Percentiles rank a stretch among this genome's conserved stretches.
Conservation (phyloP, 1,140 invertebrate species). For the Micrasema longulum region DNA sequence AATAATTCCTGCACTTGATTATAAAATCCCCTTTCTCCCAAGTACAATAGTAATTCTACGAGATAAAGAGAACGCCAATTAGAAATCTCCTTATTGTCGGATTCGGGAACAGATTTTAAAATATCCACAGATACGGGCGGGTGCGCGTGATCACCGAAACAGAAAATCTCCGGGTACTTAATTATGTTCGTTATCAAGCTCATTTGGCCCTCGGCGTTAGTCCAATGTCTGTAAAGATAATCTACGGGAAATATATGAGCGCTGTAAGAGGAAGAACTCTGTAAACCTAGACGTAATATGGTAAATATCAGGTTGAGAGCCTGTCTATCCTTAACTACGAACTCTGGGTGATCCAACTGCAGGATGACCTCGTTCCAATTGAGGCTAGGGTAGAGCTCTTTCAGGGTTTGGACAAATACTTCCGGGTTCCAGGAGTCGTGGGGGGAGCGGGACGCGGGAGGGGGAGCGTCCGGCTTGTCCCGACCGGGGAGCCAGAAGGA, state of each 20-base stretch:
- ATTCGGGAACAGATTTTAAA: conserved; percentile 92
- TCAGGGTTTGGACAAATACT: conserved; percentile 89
- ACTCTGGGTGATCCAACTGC: conserved; percentile 91
- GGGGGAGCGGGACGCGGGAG: conserved; percentile 57
- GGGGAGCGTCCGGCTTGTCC: conserved; percentile 67
- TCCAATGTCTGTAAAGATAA: conserved; percentile 90
- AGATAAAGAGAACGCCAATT: conserved; percentile 94
- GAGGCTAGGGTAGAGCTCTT: conserved; percentile 87
- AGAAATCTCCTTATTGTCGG: conserved; percentile 91
- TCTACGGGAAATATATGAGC: conserved; percentile 89
- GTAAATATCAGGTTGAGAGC: conserved; percentile 85
- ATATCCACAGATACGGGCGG: conserved; percentile 88
- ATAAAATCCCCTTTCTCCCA: conserved; percentile 89
- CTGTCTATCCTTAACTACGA: conserved; percentile 87
- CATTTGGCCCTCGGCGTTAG: conserved; percentile 92
- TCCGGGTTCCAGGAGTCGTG: conserved; percentile 89
- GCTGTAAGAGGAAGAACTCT: conserved; percentile 75
- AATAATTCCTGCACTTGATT: conserved; percentile 89
- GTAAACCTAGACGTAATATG: conserved; percentile 82
- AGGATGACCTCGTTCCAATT: conserved; percentile 93
- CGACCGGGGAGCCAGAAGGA: conserved; percentile 69
- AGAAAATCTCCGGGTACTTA: conserved; percentile 93
- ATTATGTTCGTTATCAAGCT: conserved; percentile 88
- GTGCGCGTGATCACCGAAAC: conserved; percentile 91
- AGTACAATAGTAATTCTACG: conserved; percentile 86